Percentiles rank a stretch among this genome's conserved stretches.
Evolutionary conservation across 1,140 invertebrate species (phyloP).

Genomic region (Listronotus bonariensis): DNA sequence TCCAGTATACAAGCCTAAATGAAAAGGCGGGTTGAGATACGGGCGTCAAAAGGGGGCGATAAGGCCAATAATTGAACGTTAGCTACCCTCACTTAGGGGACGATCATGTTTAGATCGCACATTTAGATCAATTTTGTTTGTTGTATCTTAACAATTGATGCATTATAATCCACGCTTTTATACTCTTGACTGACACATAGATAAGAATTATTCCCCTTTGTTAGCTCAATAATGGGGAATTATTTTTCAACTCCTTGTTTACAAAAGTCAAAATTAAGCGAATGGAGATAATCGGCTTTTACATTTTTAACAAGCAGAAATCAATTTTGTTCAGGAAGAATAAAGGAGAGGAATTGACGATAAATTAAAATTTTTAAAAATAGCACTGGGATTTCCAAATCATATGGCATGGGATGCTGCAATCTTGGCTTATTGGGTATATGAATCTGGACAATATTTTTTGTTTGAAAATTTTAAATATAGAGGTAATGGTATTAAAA

Average conservation of each 20-base stretch:
- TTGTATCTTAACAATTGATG: conserved; percentile 54
- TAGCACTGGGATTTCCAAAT: too few relatives aligned
- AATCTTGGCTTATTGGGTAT: too few relatives aligned
- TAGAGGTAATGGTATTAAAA: too few relatives aligned
- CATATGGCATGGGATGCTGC: too few relatives aligned
- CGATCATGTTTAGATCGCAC: conserved; percentile 54
- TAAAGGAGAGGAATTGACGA: not conserved
- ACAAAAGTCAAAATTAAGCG: conserved; percentile 19
- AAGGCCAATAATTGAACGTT: conserved; percentile 52
- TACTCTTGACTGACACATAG: conserved; percentile 45
- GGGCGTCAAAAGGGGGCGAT: conserved; percentile 50
- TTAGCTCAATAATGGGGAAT: conserved; percentile 42
- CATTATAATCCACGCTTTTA: conserved; percentile 52
- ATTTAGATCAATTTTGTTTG: conserved; percentile 56
- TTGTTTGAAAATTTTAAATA: too few relatives aligned
- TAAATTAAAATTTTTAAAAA: not conserved
- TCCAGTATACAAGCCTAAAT: conserved; percentile 43
- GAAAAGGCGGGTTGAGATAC: conserved; percentile 49
- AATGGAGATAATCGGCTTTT: conserved; percentile 9
- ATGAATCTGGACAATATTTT: too few relatives aligned
- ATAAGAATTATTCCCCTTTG: conserved; percentile 49
- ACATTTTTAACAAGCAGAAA: conserved; percentile 13
- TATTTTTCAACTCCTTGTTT: conserved; percentile 38
- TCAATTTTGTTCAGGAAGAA: not conserved
- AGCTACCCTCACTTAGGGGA: conserved; percentile 44